Percentiles rank a stretch among this genome's conserved stretches.
Evolutionary conservation across 64 coral and sea anemone species (phyloP).

Genomic region (Pocillopora verrucosa): DNA sequence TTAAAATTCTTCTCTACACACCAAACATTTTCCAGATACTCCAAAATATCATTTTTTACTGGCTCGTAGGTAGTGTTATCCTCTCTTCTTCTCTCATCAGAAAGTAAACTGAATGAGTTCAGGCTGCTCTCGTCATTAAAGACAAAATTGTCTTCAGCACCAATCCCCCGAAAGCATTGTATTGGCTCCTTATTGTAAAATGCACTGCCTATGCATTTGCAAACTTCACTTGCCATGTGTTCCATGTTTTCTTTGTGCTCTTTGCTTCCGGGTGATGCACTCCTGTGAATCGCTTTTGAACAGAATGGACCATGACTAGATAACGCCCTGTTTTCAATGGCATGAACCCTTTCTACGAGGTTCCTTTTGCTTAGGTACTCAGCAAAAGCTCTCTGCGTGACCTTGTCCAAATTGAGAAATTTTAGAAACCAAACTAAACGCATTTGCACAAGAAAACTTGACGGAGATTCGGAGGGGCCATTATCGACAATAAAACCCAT

Average conservation of each 20-base stretch:
- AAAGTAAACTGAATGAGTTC: constrained; percentile 36
- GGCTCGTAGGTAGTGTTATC: constrained; percentile 30
- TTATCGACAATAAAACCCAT: constrained; percentile 64
- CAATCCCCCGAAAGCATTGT: constrained; percentile 34
- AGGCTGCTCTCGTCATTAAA: constrained; percentile 33
- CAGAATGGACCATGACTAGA: constrained; percentile 43
- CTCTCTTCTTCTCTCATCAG: constrained; percentile 36
- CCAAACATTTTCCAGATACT: constrained; percentile 46
- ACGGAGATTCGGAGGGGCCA: constrained; percentile 43
- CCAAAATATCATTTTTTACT: neutral
- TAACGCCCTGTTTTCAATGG: constrained; percentile 35
- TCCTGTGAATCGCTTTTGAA: constrained; percentile 30
- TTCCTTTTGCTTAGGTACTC: constrained; percentile 68
- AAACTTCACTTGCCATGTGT: constrained; percentile 25
- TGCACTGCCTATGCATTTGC: constrained; percentile 32
- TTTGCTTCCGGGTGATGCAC: constrained; percentile 31
- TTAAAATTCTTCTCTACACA: constrained; percentile 3
- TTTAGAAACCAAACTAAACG: constrained; percentile 18
- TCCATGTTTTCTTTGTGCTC: constrained; percentile 65
- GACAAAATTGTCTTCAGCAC: constrained; percentile 17
- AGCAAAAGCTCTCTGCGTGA: constrained; percentile 51
- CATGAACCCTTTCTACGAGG: constrained; percentile 62
- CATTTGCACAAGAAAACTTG: constrained; percentile 39
- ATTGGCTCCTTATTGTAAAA: constrained; percentile 25
- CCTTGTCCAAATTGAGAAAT: constrained; percentile 46